Percentiles rank a stretch among this genome's conserved stretches.
Conservation (phyloP, 2,797 vertebrate species). For the Glossophaga mutica region DNA sequence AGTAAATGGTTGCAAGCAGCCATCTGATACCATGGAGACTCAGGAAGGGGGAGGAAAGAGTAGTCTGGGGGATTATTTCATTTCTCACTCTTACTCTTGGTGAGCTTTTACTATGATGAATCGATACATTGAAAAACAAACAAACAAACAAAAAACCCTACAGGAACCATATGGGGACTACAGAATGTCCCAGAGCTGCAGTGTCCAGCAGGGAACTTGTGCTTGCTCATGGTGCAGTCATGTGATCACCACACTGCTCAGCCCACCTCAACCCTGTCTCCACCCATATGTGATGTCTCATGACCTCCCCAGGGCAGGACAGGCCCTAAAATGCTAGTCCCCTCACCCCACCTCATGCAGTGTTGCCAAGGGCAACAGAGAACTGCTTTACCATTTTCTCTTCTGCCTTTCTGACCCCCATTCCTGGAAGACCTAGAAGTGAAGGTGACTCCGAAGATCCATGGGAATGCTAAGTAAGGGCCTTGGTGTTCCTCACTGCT, state of each 20-base stretch:
- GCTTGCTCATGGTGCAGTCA: background rate
- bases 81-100: slow-evolving; percentile 63
- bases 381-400: background rate
- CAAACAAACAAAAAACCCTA: background rate
- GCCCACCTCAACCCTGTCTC: background rate
- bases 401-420: background rate
- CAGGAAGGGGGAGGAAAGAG: background rate
- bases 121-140: background rate
- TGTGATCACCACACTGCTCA: background rate
- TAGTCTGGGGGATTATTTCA: slow-evolving; percentile 17
- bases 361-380: slow-evolving; percentile 26
- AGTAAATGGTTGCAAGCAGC: slow-evolving; percentile 72
- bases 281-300: background rate
- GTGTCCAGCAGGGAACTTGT: background rate
- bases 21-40: slow-evolving; percentile 58
- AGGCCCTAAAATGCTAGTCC: background rate
- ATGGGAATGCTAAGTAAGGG: background rate
- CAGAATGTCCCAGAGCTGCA: background rate
- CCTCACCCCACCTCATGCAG: background rate
- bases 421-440: background rate
- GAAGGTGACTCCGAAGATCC: background rate
- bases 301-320: background rate
- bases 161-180: background rate
- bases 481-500: background rate
- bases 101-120: slow-evolving; percentile 5